Evolutionary conservation across 1,140 invertebrate species (phyloP), one percentile per base, ranked within the genome.

Genomic region (Planococcus citri): DNA sequence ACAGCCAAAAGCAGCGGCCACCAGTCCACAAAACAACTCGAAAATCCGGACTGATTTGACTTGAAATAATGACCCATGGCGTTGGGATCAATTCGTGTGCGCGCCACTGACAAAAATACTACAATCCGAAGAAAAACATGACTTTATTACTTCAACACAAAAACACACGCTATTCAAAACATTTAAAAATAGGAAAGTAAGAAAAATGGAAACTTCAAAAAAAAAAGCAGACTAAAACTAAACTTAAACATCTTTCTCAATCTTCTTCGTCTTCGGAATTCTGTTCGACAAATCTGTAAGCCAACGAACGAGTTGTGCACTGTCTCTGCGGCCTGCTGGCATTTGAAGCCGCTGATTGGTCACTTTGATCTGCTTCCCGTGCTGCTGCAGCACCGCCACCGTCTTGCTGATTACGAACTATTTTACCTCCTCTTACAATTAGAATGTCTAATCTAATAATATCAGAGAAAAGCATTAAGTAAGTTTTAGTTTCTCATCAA

Each of bases 271-370:
- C 73, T 37, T 76, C 75, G 69, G 73, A 73, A 41, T 74, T 74
- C 27, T 72, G 73, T 29, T 76, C 74, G n/a, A 75, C 72, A 64
- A 75, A 76, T 68, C 74, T 74, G 61, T 75, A 76, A 4, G 73
- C 73, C 24, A 76, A 73, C 17, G 70, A 71, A 29, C 72, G 72
- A 60, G 73, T 73, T 38, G 75, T 75, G 61, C 75, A 76, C 41
- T 76, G 75, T 0, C 75, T 71, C 69, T 74, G 74, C 10, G 75
- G 75, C n/a, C 75, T 58, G 17, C 33, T 60, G 27, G 72, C 68
- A 60, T 72, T 73, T 22, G 70, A 68, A 14, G 71, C 70, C 6
- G 70, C 71, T 22, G 51, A 58, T 17, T 10, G 10, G 17, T 64
- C 60, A 64, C 3, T 25, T 2, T 10, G 22, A 10, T 64, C 60